Base-by-base conservation (phyloP, 2,113 vertebrate genomes). In the Forbesichthys agassizii region DNA sequence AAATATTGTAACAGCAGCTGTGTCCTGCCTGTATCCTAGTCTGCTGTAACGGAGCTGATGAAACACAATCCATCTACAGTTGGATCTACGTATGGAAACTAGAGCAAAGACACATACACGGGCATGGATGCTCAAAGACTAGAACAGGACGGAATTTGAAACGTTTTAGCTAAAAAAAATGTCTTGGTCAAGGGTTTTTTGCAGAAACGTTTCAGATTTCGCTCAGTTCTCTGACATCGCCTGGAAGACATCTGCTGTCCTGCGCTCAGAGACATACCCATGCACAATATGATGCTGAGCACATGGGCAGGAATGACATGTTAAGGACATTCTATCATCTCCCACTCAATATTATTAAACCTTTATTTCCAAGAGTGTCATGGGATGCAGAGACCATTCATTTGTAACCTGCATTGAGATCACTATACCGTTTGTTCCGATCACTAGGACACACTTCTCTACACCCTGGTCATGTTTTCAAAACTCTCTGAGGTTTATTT, bases 101-200 rank as follows among this genome's bases (percentile, higher is more conserved):
- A 12, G 14, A 14, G 33, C 55, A 27, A n/a, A 51, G 11, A 33
- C 10, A 12, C 14, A 59, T 8, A 63, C 48, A 49, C 13, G 16
- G 4, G 16, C 52, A 52, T 48, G 62, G 73, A 64, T 51, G 72
- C 36, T 60, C 57, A 52, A 53, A 51, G 20, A 12, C 84, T 87
- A 67, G 91, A 92, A 92, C 89, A 61, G 80, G 90, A 93, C 91
- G 93, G 91, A 93, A 93, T 93, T 92, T 94, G 93, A 94, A 94
- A 94, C 93, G 93, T 93, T 94, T 93, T 91, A 91, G 93, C 92
- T 92, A 94, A 94, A 93, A 93, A 93, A 93, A 93, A 93, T 93
- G 91, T 91, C 84, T 93, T 77, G 84, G 88, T 92, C 87, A 90
- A 90, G 91, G 93, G 91, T 92, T 94, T 94, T 94, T 94, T 90